These are phyloP conservation scores for Coelopa frigida DNA, from an alignment of 1,140 invertebrate genomes.

Conservation along the genomic window DNA sequence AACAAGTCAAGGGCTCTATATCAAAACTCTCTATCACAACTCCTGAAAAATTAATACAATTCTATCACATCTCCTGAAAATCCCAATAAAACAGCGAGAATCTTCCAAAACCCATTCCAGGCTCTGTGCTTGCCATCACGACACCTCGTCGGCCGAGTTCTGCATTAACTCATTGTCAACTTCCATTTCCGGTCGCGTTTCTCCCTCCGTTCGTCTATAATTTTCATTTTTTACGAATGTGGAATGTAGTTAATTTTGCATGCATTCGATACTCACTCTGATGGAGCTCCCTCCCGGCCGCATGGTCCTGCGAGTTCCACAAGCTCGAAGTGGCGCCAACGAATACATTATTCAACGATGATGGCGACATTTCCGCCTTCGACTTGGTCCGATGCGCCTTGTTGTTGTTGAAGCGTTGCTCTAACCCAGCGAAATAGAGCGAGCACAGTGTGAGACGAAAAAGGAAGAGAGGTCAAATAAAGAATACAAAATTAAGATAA, in stretches of 20 bases:
- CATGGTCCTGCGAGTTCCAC: conserved; percentile 38
- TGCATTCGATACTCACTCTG: conserved; percentile 24
- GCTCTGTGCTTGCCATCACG: too few relatives aligned
- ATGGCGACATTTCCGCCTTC: conserved; percentile 22
- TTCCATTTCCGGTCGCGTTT: neutral
- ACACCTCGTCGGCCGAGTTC: too few relatives aligned
- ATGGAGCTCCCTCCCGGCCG: conserved; percentile 17
- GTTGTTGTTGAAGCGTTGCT: conserved; percentile 36
- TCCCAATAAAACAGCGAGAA: too few relatives aligned
- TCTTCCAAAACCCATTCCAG: too few relatives aligned
- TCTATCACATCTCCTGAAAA: too few relatives aligned
- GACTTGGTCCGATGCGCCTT: conserved; percentile 31
- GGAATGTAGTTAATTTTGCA: neutral
- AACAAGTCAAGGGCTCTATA: too few relatives aligned
- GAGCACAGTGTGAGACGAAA: neutral
- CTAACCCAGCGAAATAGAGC: conserved; percentile 11
- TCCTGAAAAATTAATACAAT: too few relatives aligned
- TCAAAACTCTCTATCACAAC: too few relatives aligned
- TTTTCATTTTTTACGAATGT: too few relatives aligned
- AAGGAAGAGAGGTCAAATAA: too few relatives aligned
- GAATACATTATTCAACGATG: conserved; percentile 31
- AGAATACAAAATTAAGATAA: too few relatives aligned
- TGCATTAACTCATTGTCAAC: too few relatives aligned
- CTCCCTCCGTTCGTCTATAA: neutral
- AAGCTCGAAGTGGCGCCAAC: conserved; percentile 32